Percentiles rank a stretch among this genome's conserved stretches.
phyloP scores from a whole-genome alignment of 1,140 invertebrate genomes.

The Drosophila mauritiana region DNA sequence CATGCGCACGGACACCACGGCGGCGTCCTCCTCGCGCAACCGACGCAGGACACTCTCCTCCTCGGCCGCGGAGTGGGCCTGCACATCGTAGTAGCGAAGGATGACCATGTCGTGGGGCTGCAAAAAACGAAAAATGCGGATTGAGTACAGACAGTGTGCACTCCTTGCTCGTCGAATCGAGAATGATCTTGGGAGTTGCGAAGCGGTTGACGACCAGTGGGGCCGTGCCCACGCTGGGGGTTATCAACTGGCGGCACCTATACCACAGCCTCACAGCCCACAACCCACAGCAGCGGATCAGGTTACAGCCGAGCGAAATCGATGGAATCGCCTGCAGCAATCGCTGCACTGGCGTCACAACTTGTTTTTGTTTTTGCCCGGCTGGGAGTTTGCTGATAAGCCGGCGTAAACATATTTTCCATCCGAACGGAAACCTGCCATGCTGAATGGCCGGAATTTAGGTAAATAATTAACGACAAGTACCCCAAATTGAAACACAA shows the following conservation, averaged over 20 bases:
- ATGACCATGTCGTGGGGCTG: conserved; percentile 63
- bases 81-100: conserved; percentile 61
- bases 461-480: conserved; percentile 23
- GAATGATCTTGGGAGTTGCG: conserved; percentile 38
- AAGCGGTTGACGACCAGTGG: conserved; percentile 54
- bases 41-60: conserved; percentile 46
- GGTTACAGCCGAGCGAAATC: conserved; percentile 46
- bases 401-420: conserved; percentile 66
- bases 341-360: conserved; percentile 63
- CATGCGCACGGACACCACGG: conserved; percentile 85
- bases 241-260: conserved; percentile 55
- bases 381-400: conserved; percentile 52
- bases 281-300: conserved; percentile 42
- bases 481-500: conserved; percentile 55
- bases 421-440: conserved; percentile 1
- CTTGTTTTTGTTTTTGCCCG: conserved; percentile 50
- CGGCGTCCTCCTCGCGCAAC: conserved; percentile 27
- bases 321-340: conserved; percentile 19
- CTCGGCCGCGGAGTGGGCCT: conserved; percentile 52
- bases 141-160: conserved; percentile 25
- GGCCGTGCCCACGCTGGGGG: conserved; percentile 49
- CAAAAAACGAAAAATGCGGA: conserved; percentile 14
- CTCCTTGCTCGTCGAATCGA: conserved; percentile 11
- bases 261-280: conserved; percentile 22
- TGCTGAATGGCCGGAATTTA: background rate